Conservation (phyloP, 2,888 invertebrate genomes). For the Coelopa pilipes region DNA sequence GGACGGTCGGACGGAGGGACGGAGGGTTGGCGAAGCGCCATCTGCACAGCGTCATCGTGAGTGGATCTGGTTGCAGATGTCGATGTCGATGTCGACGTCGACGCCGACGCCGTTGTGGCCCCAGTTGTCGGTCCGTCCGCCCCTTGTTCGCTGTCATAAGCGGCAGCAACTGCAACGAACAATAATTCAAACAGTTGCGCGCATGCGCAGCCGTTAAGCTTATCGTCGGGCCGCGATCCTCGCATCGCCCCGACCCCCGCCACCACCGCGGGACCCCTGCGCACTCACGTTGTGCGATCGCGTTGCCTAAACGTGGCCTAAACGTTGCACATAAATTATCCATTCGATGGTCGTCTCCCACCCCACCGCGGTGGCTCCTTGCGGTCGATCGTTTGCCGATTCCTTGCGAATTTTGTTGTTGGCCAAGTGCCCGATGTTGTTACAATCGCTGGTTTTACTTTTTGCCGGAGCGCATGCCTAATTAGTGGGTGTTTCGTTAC, state of each 20-base stretch:
- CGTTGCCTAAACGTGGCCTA: constrained; percentile 22
- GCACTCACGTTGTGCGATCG: too few relatives aligned
- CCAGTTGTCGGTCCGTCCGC: too few relatives aligned
- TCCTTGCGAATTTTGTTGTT: neutral
- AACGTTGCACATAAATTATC: constrained; percentile 27
- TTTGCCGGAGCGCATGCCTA: constrained; percentile 44
- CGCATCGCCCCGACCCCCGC: neutral
- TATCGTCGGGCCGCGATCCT: neutral
- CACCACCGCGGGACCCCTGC: too few relatives aligned
- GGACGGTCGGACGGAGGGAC: too few relatives aligned
- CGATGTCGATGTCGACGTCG: too few relatives aligned
- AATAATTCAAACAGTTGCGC: constrained; percentile 29
- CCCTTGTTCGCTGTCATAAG: neutral
- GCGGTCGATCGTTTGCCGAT: too few relatives aligned
- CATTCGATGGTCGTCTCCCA: constrained; percentile 14
- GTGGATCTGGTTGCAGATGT: too few relatives aligned
- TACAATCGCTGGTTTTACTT: constrained; percentile 17
- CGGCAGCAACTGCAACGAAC: neutral
- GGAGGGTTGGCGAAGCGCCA: too few relatives aligned
- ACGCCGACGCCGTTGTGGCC: too few relatives aligned
- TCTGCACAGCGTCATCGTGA: too few relatives aligned
- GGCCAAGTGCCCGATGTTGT: too few relatives aligned
- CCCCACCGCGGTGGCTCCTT: too few relatives aligned
- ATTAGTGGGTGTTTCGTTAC: constrained; percentile 48
- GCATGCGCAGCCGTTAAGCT: constrained; percentile 24